phyloP scores from a whole-genome alignment of 2,113 vertebrate species.

The Halcyon senegalensis region DNA sequence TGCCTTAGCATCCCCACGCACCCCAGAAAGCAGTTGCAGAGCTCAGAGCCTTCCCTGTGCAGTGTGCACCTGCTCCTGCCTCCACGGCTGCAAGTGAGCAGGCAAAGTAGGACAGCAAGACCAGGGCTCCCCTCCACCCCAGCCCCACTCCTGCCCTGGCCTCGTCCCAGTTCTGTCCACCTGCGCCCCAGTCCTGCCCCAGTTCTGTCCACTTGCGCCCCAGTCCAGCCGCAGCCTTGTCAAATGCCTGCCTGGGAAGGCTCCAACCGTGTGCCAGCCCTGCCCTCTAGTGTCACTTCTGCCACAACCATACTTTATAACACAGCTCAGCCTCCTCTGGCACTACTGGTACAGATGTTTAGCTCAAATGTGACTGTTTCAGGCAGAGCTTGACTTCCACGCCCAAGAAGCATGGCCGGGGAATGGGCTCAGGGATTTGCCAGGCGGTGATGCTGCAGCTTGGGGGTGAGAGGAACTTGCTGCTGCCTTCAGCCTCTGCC shows the following conservation, averaged over 20 bases:
- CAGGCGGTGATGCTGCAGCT: not conserved
- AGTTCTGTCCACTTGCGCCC: not conserved
- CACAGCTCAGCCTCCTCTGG: accelerated
- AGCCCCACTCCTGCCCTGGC: not conserved
- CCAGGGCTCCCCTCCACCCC: not conserved
- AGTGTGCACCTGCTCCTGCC: not conserved
- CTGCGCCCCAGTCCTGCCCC: not conserved
- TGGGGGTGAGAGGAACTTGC: not conserved
- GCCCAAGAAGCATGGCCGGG: not conserved
- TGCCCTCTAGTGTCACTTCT: constrained; percentile 70
- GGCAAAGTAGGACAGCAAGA: accelerated
- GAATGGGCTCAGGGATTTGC: not conserved
- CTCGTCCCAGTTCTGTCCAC: not conserved
- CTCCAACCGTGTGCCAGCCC: constrained; percentile 52
- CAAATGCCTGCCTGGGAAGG: not conserved
- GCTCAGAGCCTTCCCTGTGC: not conserved
- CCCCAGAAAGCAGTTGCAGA: not conserved
- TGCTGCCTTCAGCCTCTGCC: not conserved
- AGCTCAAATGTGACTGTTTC: not conserved
- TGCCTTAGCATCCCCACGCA: not conserved
- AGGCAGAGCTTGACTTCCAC: not conserved
- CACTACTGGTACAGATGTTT: not conserved
- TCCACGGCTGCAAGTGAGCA: not conserved
- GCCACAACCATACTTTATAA: not conserved
- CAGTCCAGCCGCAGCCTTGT: not conserved